These are phyloP conservation scores for Sogatella furcifera DNA, from an alignment of 1,140 invertebrate genomes.

Conservation along the genomic window DNA sequence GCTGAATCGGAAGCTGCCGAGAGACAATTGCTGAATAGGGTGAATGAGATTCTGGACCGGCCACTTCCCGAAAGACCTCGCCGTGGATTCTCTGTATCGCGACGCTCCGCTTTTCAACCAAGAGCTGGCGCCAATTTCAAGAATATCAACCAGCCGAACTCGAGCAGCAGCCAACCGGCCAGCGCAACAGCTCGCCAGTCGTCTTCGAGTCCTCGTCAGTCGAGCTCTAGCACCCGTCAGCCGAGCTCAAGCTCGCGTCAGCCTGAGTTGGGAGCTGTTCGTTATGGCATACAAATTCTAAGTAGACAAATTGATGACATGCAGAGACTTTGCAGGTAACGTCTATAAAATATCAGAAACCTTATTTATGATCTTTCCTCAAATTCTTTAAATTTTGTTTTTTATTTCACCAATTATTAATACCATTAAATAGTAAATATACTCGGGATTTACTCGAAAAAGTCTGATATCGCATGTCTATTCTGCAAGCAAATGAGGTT, in stretches of 20 bases:
- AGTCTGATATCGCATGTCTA: too few species aligned
- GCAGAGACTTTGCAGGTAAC: slow-evolving; percentile 33
- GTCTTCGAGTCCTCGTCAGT: background rate
- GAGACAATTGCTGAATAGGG: slow-evolving; percentile 11
- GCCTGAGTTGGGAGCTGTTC: slow-evolving; percentile 22
- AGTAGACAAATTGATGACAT: slow-evolving; percentile 35
- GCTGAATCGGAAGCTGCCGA: slow-evolving; percentile 17
- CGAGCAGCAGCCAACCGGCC: background rate
- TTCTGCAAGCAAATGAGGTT: too few species aligned
- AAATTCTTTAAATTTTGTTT: too few species aligned
- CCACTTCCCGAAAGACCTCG: slow-evolving; percentile 4
- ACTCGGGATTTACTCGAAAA: too few species aligned
- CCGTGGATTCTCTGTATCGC: slow-evolving; percentile 2
- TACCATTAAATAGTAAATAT: too few species aligned
- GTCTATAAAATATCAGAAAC: too few species aligned
- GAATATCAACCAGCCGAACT: too few species aligned
- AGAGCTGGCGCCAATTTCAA: too few species aligned
- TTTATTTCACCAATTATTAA: too few species aligned
- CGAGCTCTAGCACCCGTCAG: background rate
- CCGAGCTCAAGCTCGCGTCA: slow-evolving; percentile 1
- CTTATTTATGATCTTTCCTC: too few species aligned
- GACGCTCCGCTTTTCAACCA: slow-evolving; percentile 8
- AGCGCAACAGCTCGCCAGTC: background rate
- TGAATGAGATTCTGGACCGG: slow-evolving; percentile 11
- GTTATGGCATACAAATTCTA: slow-evolving; percentile 30